These are phyloP conservation scores for Amphipyra tragopoginis DNA, from an alignment of 2,888 invertebrate genomes.

Conservation along the genomic window DNA sequence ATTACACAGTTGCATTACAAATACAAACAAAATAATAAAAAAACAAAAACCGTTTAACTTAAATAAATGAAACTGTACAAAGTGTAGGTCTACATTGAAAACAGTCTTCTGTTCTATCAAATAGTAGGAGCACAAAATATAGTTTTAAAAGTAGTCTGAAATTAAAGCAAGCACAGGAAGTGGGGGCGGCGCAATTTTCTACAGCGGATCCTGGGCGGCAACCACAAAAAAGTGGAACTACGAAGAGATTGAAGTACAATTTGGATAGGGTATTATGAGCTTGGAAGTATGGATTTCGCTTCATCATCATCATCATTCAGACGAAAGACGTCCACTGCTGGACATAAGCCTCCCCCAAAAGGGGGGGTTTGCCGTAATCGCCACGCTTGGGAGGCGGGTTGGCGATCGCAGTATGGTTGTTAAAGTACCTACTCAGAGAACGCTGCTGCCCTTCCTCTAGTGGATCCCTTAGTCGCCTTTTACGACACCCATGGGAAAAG, in stretches of 20 bases:
- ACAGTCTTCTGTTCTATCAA: conserved; percentile 49
- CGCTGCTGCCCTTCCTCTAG: too few species aligned
- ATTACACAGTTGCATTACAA: too few species aligned
- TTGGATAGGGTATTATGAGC: conserved; percentile 32
- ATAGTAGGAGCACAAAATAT: conserved; percentile 63
- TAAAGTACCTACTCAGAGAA: too few species aligned
- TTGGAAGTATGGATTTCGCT: too few species aligned
- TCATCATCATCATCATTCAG: too few species aligned
- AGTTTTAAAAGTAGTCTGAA: conserved; percentile 69
- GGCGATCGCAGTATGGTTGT: too few species aligned
- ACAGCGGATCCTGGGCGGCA: conserved; percentile 62
- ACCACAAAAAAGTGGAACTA: conserved; percentile 61
- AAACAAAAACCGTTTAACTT: conserved; percentile 3
- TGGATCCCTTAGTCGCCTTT: too few species aligned
- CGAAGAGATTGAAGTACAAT: conserved; percentile 9
- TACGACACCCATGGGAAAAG: too few species aligned
- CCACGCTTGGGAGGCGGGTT: too few species aligned
- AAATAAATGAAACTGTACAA: conserved; percentile 9
- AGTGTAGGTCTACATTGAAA: conserved; percentile 8
- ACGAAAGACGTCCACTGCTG: too few species aligned
- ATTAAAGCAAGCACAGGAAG: conserved; percentile 72
- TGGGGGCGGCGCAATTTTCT: conserved; percentile 74
- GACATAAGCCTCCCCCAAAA: too few species aligned
- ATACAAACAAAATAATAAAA: background rate
- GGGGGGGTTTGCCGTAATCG: too few species aligned